Evolutionary conservation across 2,113 vertebrate genomes (phyloP), one percentile per base, ranked within the genome.

Genomic region (Lepidiolamprologus cunningtoni): DNA sequence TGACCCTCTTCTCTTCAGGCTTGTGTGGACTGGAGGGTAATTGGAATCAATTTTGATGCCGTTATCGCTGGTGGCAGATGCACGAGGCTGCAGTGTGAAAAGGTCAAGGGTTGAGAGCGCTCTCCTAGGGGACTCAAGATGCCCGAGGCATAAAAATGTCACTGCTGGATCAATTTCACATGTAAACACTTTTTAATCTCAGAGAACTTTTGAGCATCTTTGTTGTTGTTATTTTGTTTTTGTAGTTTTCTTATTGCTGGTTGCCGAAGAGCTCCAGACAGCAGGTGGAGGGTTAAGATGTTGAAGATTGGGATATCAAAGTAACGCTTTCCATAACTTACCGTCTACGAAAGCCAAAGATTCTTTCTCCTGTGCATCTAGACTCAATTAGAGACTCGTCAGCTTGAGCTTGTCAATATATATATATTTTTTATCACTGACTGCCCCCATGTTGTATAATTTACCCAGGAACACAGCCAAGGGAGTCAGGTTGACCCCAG

Each of bases 41-140:
- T 76, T 87, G 84, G 85, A 93, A 95, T 95, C 89, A 87, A 94
- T 94, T 85, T 68, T 82, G 54, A 80, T 89, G 90, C 53, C 2
- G 50, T 92, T 92, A 93, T 94, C 87, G 9, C 47, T 14, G 6
- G 78, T 89, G 91, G 87, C 90, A 93, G 91, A 93, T 88, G 93
- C 71, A 42, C 19, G 3, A 89, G 57, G 86, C 86, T 42, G 16
- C 37, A 3, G 79, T 63, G 86, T 89, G 83, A 87, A 93, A 91
- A 93, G 95, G 94, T 93, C 91, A 91, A 80, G 23, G 87, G 89
- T 88, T 50, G 68, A 83, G 31, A 5, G 66, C 9, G 47, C 17
- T 11, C 14, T 89, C 83, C 61, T 54, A 2, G 8, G 84, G 76
- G 84, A 84, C 31, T 54, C 10, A 3, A 37, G 63, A 78, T 81